A percentile compares a stretch with the other conserved stretches of the same genome.
Conservation (phyloP, 2,113 vertebrate species). For the Poeciliopsis retropinna region DNA sequence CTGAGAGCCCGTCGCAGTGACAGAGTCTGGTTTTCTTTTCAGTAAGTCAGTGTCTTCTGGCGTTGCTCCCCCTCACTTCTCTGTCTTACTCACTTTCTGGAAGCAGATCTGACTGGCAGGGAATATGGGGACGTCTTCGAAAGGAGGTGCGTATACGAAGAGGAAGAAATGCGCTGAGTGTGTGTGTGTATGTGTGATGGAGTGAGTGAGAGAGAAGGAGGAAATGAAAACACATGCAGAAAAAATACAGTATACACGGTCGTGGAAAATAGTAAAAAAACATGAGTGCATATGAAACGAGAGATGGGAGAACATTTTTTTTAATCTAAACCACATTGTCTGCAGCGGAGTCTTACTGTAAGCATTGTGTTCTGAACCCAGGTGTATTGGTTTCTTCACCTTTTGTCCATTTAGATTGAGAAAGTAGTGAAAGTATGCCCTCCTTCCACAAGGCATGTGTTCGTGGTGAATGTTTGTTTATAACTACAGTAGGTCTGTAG, state of each 20-base stretch:
- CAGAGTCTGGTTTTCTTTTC: constrained; percentile 58
- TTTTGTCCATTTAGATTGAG: constrained; percentile 43
- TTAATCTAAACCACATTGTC: constrained; percentile 4
- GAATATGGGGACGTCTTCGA: constrained; percentile 66
- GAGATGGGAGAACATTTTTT: constrained; percentile 4
- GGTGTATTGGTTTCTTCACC: constrained; percentile 35
- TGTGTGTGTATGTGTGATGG: constrained; percentile 6
- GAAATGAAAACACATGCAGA: constrained; percentile 20
- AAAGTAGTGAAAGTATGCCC: constrained; percentile 35
- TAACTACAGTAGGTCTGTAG: constrained; percentile 55
- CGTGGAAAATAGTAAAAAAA: constrained; percentile 18
- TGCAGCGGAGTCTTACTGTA: background rate
- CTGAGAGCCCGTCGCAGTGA: constrained; percentile 38
- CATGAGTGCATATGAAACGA: background rate
- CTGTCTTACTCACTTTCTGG: constrained; percentile 54
- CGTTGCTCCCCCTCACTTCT: constrained; percentile 49
- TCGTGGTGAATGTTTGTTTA: constrained; percentile 44
- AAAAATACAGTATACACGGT: constrained; percentile 22
- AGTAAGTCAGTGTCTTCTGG: constrained; percentile 55
- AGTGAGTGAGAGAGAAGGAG: background rate
- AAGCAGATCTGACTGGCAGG: constrained; percentile 55
- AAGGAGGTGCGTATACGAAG: constrained; percentile 57
- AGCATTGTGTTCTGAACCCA: constrained; percentile 10
- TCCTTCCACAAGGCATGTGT: constrained; percentile 27
- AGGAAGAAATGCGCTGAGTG: constrained; percentile 4